Percentiles rank a stretch among this genome's conserved stretches.
Evolutionary conservation across 1,140 invertebrate species (phyloP).

Genomic region (Drosophila nannoptera): DNA sequence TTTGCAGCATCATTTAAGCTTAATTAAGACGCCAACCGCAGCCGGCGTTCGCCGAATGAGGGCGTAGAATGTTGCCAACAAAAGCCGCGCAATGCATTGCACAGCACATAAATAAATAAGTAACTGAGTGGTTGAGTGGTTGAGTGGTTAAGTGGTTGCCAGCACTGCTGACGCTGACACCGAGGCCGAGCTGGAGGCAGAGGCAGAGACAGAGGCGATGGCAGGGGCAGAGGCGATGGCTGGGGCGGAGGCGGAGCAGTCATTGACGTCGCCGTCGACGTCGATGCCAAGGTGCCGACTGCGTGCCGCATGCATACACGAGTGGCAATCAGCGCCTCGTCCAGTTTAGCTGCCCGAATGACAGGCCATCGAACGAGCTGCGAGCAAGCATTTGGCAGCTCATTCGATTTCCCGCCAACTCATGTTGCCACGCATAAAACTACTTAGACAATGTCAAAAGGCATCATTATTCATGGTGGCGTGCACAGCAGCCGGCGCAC

Average conservation of each 20-base stretch:
- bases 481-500: conserved; percentile 20
- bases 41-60: conserved; percentile 33
- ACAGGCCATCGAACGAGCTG: conserved; percentile 31
- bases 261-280: not conserved
- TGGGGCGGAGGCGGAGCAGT: no score
- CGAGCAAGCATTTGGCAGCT: conserved; percentile 24
- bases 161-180: conserved; percentile 4
- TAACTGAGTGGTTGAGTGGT: conserved; percentile 53
- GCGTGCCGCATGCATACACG: conserved; percentile 51
- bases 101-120: conserved; percentile 73
- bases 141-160: conserved; percentile 43
- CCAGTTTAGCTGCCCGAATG: conserved; percentile 31
- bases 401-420: conserved; percentile 71
- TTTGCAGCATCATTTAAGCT: conserved; percentile 78
- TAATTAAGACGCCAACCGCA: conserved; percentile 73
- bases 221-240: no score
- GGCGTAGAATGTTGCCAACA: conserved; percentile 42
- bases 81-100: conserved; percentile 62
- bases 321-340: conserved; percentile 36
- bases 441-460: conserved; percentile 76
- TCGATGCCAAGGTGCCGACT: conserved; percentile 20
- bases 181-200: not conserved
- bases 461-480: conserved; percentile 71
- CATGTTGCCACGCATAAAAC: conserved; percentile 73
- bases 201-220: no score